These are phyloP conservation scores for Lithophane socia DNA, from an alignment of 2,888 invertebrate species.

Conservation along the genomic window DNA sequence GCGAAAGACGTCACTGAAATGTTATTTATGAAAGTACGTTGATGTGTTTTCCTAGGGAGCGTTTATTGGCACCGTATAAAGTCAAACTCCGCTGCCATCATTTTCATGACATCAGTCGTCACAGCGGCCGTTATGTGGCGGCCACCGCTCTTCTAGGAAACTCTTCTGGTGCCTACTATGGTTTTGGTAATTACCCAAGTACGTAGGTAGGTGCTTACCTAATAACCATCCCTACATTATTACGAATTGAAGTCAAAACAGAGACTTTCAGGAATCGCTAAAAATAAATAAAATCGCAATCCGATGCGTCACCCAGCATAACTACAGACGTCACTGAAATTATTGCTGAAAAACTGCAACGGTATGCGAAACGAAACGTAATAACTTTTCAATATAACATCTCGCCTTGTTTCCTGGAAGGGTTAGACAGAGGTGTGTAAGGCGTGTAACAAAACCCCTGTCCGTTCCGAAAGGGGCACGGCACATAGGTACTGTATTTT, in stretches of 20 bases:
- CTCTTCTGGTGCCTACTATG: not conserved
- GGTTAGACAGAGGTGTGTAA: not conserved
- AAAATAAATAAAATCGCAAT: slow-evolving; percentile 23
- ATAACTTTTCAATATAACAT: not conserved
- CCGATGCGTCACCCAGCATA: slow-evolving; percentile 37
- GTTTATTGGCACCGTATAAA: not conserved
- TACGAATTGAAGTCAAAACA: slow-evolving; percentile 11
- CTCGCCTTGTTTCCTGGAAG: not conserved
- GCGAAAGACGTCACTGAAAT: not conserved
- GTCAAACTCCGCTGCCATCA: not conserved
- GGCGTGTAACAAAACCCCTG: too few species aligned
- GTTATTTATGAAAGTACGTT: too few species aligned
- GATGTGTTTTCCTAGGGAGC: too few species aligned
- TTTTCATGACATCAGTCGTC: not conserved
- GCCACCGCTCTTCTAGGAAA: not conserved
- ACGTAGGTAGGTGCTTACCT: not conserved
- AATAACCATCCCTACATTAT: slow-evolving; percentile 8
- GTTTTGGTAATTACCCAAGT: not conserved
- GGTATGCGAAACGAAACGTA: slow-evolving; percentile 36
- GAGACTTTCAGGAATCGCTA: slow-evolving; percentile 37
- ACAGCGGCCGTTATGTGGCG: too few species aligned
- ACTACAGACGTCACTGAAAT: slow-evolving; percentile 32
- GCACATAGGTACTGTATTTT: too few species aligned
- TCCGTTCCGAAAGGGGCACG: too few species aligned
- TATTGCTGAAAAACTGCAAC: slow-evolving; percentile 44